Evolutionary conservation across 1,140 invertebrate genomes (phyloP), one percentile per base, ranked within the genome.

Genomic region (Papilio glaucus): DNA sequence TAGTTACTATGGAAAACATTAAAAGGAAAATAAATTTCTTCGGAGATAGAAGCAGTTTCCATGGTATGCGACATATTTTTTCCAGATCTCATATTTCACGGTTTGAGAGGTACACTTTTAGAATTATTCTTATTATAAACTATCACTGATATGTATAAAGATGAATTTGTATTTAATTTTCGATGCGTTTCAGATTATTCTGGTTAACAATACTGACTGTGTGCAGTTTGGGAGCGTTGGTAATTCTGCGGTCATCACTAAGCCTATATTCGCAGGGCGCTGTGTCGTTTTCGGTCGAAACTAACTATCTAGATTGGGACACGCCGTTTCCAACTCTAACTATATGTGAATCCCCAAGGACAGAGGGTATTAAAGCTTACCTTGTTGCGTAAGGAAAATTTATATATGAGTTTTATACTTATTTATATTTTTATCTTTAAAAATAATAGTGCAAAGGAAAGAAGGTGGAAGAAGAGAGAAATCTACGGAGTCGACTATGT

Each of bases 261-360:
- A 72, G 68, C 2, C 42, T 89, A 5, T 88, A 85, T 29, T 79
- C 80, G 0, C 76, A 81, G 10, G 82, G 76, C 1, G 83, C 81
- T 0, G 84, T 89, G 0, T 83, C 87, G 0, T 92, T 85, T 53
- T 83, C 86, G 4, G 93, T 95, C 4, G 95, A 96, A 70, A 96
- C 95, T 2, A 94, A 93, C 38, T 96, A 95, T 80, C 80, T 95
- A n/a, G 89, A 95, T 65, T 96, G 95, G 95, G 86, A 95, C 70
- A 95, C 95, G 0, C 90, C 95, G 10, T 96, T 96, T 73, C 95
- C 96, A 0, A 93, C 95, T 0, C 84, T 96, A 12, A 93, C 94
- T 8, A 90, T 96, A 4, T 96, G 95, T 75, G 94, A 95, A 78
- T 89, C 87, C 0, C 89, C 90, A 63, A 94, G 95, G 69, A 91